These are phyloP conservation scores for Euglossa dilemma DNA, from an alignment of 1,140 invertebrate species.

Conservation along the genomic window DNA sequence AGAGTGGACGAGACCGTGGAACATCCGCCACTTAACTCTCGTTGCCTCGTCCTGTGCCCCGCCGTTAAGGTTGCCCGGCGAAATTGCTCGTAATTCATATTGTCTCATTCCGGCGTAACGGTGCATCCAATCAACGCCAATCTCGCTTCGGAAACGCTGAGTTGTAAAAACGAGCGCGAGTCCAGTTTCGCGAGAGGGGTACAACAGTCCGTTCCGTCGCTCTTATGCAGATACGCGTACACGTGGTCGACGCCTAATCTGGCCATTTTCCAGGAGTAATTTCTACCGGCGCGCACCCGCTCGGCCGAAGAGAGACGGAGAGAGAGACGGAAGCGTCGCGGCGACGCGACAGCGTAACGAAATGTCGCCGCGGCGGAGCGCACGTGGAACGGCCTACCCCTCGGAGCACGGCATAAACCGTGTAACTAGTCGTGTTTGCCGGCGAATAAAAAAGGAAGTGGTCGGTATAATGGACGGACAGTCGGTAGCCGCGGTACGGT, in stretches of 20 bases:
- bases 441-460: background rate
- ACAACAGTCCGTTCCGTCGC: background rate
- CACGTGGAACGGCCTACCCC: background rate
- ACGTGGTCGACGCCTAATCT: background rate
- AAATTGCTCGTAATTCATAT: slow-evolving; percentile 79
- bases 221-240: background rate
- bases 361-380: background rate
- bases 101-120: slow-evolving; percentile 76
- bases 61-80: slow-evolving; percentile 61
- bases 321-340: too few relatives aligned
- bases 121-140: slow-evolving; percentile 75
- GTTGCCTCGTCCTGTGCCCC: slow-evolving; percentile 36
- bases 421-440: slow-evolving; percentile 1
- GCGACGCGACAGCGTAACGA: background rate
- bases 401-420: background rate
- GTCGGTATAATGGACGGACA: background rate
- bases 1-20: slow-evolving; percentile 64
- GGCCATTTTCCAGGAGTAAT: background rate
- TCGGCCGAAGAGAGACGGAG: too few relatives aligned
- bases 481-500: slow-evolving; percentile 6
- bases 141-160: slow-evolving; percentile 37
- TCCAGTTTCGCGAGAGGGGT: background rate
- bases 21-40: slow-evolving; percentile 72
- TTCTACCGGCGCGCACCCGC: background rate
- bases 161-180: slow-evolving; percentile 33